Conservation (phyloP, 2,888 invertebrate species). For the Litoditis marina region DNA sequence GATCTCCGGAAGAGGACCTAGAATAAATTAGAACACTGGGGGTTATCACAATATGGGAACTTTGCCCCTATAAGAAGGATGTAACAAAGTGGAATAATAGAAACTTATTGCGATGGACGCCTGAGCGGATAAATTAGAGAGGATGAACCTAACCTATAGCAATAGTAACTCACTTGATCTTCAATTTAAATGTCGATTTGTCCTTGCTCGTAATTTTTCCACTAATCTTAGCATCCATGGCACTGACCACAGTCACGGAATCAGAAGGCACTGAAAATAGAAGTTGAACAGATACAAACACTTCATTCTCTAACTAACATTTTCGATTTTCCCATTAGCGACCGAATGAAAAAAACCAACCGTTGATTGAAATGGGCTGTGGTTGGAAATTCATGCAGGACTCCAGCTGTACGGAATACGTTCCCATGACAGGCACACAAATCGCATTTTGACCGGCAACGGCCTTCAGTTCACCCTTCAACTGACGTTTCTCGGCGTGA, state of each 20-base stretch:
- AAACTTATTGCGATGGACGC: too few species aligned
- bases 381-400: slow-evolving; percentile 38
- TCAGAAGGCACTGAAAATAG: slow-evolving; percentile 15
- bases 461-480: slow-evolving; percentile 26
- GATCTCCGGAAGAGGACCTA: slow-evolving; percentile 23
- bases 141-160: not conserved
- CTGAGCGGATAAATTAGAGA: too few species aligned
- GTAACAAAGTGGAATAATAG: too few species aligned
- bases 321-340: too few species aligned
- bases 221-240: slow-evolving; percentile 22
- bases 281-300: slow-evolving; percentile 7
- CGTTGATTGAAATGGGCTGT: too few species aligned
- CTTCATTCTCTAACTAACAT: too few species aligned
- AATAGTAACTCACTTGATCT: slow-evolving; percentile 9
- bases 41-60: too few species aligned
- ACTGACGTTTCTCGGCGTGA: slow-evolving; percentile 28
- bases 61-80: too few species aligned
- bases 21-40: not conserved
- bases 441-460: slow-evolving; percentile 25
- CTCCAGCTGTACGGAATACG: slow-evolving; percentile 27
- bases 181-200: slow-evolving; percentile 2
- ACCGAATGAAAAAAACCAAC: too few species aligned
- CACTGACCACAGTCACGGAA: slow-evolving; percentile 11
- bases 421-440: slow-evolving; percentile 39
- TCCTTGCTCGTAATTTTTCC: slow-evolving; percentile 20